Base-by-base conservation (phyloP, 2,888 invertebrate species). In the Rhagophthalmus giganteus region DNA sequence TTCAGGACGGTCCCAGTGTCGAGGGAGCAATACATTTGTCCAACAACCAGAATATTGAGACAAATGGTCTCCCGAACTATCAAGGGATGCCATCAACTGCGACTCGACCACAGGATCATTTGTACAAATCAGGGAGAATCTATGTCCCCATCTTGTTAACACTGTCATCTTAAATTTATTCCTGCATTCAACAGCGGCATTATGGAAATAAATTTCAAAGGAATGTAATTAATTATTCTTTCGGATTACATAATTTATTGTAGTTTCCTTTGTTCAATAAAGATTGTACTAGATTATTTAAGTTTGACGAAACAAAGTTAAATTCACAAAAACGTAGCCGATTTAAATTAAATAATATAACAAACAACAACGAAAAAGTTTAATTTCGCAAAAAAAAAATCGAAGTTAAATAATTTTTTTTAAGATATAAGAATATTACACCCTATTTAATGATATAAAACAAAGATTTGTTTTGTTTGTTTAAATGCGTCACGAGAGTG, bases 21-120 rank as follows among this genome's bases (percentile, higher is more conserved):
- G 44, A 49, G 58, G 59, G 59, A 55, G 50, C 46, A 40, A 50
- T 54, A 51, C 47, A 53, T 61, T 61, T 59, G 59, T 59, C 59
- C 3, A 61, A 54, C 47, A 49, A 47, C 24, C 15, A 38, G 35
- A 57, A 51, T 58, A 60, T 61, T 60, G 58, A 61, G 59, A 61
- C 57, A 61, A 61, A 61, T 61, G 58, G 51, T 45, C 35, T 38
- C 44, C 24, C 44, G 20, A 45, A 42, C 47, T 54, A 56, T 58
- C 52, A 51, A 55, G 60, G 60, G 57, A 59, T 55, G 60, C 48
- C 55, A 57, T 58, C 54, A 37, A 35, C 46, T 55, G 25, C 14
- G 34, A 41, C 38, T 46, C 32, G 39, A 44, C 47, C 41, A 38
- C 45, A 45, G 24, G 32, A 46, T 49, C 56, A 55, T 56, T 58